A percentile compares a stretch with the other conserved stretches of the same genome.
Conservation (phyloP, 2,888 invertebrate species). For the Brenthis daphne region DNA sequence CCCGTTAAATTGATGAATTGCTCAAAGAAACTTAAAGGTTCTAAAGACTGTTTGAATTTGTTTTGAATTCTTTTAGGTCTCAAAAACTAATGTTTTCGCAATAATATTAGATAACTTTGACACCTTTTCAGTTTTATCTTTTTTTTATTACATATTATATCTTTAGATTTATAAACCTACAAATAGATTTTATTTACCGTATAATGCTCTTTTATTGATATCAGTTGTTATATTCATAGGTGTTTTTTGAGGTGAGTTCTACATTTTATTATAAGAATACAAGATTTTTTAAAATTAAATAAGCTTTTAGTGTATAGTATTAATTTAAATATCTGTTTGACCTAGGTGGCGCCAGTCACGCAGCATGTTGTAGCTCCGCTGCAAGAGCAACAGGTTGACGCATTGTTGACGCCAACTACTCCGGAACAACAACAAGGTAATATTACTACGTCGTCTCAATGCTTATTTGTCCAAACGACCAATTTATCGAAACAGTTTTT, state of each 20-base stretch:
- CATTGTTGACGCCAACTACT: slow-evolving; percentile 61
- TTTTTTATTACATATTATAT: too few species aligned
- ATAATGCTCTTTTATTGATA: background rate
- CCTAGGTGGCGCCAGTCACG: slow-evolving; percentile 53
- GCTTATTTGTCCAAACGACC: too few species aligned
- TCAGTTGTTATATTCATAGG: background rate
- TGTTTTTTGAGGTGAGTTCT: background rate
- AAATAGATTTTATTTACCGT: too few species aligned
- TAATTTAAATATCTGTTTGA: background rate
- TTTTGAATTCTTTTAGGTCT: too few species aligned
- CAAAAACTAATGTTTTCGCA: too few species aligned
- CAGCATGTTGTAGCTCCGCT: slow-evolving; percentile 65
- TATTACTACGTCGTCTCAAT: background rate
- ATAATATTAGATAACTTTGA: too few species aligned
- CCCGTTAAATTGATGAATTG: too few species aligned
- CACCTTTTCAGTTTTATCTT: too few species aligned
- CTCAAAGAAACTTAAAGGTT: too few species aligned
- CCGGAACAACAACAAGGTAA: slow-evolving; percentile 69
- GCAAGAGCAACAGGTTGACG: slow-evolving; percentile 65
- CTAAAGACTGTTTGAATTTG: too few species aligned
- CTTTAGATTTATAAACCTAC: too few species aligned
- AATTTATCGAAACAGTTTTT: too few species aligned
- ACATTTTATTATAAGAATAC: background rate
- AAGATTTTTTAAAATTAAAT: background rate
- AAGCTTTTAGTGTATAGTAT: background rate